Evolutionary conservation across 2,888 invertebrate genomes (phyloP), one percentile per base, ranked within the genome.

Genomic region (Acronicta leporina): DNA sequence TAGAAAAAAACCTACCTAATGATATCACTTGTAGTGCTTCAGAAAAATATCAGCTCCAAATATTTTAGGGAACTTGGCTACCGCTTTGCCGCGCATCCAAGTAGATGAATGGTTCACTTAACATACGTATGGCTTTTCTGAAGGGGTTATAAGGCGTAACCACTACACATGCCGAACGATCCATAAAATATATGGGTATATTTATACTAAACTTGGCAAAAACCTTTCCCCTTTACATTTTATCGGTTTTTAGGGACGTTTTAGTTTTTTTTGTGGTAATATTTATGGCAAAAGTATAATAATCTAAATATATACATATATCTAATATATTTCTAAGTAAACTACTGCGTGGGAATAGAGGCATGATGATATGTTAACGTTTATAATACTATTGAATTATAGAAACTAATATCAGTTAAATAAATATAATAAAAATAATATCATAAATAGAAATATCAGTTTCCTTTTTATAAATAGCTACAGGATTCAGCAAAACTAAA

Each of bases 181-280:
- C 47, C 50, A 54, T 71, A 66, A 66, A 64, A 64, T 52, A 54
- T 59, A 59, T 47, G 15, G 15, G 10, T 33, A 45, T 45, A 38
- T 48, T 45, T 59, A 61, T 54, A 51, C 51, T 48, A 58, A 63
- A 55, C 43, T 74, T 61, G 11, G 9, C 25, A 15, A 54, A 44
- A 55, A 48, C 46, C 47, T 55, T 63, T 52, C 51, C 30, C 45
- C 27, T 60, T 51, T 68, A 63, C 54, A 63, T 60, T 54, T 55
- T 57, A 58, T 55, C 13, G 49, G 13, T 20, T 44, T n/a, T 7
- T 15, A 41, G 25, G 40, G 16, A 57, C 69, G n/a, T 61, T 70
- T 70, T 48, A 55, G n/a, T n/a, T n/a, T 50, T 42, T 66, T 66
- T 49, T 52, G 42, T 52, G 48, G 54, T 6, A 27, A 33, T 46